Evolutionary conservation across 2,888 invertebrate species (phyloP).

Genomic region (Ypsolopha sequella): DNA sequence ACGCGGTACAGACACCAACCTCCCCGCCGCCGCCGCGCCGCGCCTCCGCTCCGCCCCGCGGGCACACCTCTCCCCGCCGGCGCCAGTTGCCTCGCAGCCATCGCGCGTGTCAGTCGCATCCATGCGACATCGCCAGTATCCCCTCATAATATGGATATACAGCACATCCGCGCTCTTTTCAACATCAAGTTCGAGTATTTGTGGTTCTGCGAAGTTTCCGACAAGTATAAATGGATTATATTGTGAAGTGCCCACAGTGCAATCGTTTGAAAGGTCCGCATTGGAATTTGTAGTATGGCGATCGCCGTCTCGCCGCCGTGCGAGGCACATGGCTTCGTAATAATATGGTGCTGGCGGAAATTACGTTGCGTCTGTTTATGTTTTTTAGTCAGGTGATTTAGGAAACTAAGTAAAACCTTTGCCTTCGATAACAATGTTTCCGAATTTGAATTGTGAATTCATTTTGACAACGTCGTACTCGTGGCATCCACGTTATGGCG

Average conservation of each 20-base stretch:
- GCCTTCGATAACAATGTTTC: no score
- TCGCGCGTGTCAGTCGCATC: conserved; percentile 64
- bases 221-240: conserved; percentile 69
- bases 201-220: conserved; percentile 65
- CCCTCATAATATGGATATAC: conserved; percentile 66
- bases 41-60: conserved; percentile 17
- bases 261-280: conserved; percentile 55
- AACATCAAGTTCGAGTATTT: conserved; percentile 61
- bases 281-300: conserved; percentile 63
- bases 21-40: conserved; percentile 18
- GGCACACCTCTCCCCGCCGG: conserved; percentile 23
- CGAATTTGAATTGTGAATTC: not conserved
- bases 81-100: conserved; percentile 64
- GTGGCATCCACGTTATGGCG: conserved; percentile 64
- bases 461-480: conserved; percentile 32
- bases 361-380: conserved; percentile 22
- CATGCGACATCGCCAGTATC: conserved; percentile 52
- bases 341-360: conserved; percentile 55
- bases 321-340: conserved; percentile 62
- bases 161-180: conserved; percentile 59
- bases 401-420: no score
- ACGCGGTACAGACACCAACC: conserved; percentile 46
- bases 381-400: no score
- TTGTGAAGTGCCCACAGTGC: conserved; percentile 56
- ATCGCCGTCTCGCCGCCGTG: conserved; percentile 59